A percentile compares a stretch with the other conserved stretches of the same genome.
phyloP scores from a whole-genome alignment of 2,113 vertebrate species.

The Nothocercus julius region DNA sequence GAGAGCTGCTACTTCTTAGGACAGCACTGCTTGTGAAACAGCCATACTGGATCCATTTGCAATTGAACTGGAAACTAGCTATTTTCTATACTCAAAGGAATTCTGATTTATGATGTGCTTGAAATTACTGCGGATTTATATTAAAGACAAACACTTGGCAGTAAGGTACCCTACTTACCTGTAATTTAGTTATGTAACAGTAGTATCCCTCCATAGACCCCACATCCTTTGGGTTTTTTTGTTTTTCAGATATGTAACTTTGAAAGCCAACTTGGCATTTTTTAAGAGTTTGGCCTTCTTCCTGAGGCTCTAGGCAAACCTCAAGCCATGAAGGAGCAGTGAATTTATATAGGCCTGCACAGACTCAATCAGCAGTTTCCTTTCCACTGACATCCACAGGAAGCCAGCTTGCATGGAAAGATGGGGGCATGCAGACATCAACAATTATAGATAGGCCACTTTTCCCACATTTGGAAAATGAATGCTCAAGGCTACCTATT shows the following conservation, averaged over 20 bases:
- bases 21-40: conserved; percentile 1
- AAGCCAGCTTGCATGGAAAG: conserved; percentile 61
- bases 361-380: conserved; percentile 71
- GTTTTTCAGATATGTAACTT: conserved; percentile 56
- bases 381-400: conserved; percentile 61
- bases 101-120: conserved; percentile 68
- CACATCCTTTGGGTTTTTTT: conserved; percentile 63
- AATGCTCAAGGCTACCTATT: conserved; percentile 23
- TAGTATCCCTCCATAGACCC: conserved; percentile 61
- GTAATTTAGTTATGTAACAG: conserved; percentile 69
- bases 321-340: conserved; percentile 56
- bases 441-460: conserved; percentile 54
- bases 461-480: conserved; percentile 56
- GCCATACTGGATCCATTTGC: conserved; percentile 43
- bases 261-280: conserved; percentile 61
- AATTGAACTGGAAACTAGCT: conserved; percentile 51
- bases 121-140: conserved; percentile 68
- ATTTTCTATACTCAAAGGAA: conserved; percentile 57
- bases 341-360: conserved; percentile 65
- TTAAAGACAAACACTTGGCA: conserved; percentile 67
- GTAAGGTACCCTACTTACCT: conserved; percentile 66
- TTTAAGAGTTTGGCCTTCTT: conserved; percentile 62
- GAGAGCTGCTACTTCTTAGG: neutral
- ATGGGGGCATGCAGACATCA: conserved; percentile 52
- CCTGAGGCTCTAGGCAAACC: conserved; percentile 54